phyloP scores from a whole-genome alignment of 2,797 vertebrate genomes.

The Xiphorhynchus erythropygius region DNA sequence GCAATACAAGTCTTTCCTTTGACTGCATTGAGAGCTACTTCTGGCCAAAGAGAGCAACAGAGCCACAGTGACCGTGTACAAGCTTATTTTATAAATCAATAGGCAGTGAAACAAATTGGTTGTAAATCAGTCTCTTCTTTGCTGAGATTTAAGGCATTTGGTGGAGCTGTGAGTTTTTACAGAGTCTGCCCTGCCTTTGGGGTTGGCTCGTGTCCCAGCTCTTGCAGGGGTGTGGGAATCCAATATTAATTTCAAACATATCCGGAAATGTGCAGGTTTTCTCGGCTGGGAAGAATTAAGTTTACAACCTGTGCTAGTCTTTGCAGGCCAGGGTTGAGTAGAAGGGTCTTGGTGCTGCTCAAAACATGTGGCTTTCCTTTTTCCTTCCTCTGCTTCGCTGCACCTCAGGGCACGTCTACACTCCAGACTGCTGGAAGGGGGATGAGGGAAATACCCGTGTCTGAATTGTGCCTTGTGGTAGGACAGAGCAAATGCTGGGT shows the following conservation, averaged over 20 bases:
- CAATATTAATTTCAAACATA: neutral
- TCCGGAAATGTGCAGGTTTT: neutral
- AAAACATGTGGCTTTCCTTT: accelerated
- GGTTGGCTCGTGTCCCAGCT: neutral
- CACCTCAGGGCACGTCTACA: accelerated
- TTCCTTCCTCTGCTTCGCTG: neutral
- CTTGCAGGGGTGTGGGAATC: neutral
- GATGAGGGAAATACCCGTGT: neutral
- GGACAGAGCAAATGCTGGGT: neutral
- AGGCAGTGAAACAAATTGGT: constrained; percentile 25
- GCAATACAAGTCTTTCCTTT: neutral
- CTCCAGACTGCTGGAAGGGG: neutral
- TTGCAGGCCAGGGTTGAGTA: neutral
- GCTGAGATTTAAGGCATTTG: neutral
- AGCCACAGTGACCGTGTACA: neutral
- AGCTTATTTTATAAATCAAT: constrained; percentile 44
- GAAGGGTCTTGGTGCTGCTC: neutral
- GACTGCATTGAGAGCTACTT: neutral
- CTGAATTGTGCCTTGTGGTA: neutral
- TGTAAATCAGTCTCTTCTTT: constrained; percentile 37
- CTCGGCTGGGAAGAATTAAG: neutral
- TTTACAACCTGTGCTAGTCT: neutral
- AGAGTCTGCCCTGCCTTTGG: neutral
- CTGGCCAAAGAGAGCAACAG: neutral
- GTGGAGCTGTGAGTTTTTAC: neutral